A percentile compares a stretch with the other conserved stretches of the same genome.
These are phyloP conservation scores for Zele albiditarsus DNA, from an alignment of 2,888 invertebrate genomes.

Conservation along the genomic window DNA sequence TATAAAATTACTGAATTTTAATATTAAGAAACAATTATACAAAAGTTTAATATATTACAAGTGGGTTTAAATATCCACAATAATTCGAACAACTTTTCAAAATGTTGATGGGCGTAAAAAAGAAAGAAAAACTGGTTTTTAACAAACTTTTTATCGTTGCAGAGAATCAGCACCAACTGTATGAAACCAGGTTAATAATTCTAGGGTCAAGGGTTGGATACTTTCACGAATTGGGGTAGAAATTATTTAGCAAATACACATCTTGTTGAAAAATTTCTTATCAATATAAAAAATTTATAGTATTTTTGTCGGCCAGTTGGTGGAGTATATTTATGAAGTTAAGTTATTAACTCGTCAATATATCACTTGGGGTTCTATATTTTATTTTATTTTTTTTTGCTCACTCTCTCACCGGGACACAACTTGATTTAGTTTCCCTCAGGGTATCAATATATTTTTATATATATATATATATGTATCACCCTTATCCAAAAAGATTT, in stretches of 20 bases:
- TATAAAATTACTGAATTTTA: no score
- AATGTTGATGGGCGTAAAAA: no score
- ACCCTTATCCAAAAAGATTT: not conserved
- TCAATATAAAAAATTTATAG: not conserved
- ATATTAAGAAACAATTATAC: no score
- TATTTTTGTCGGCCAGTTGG: not conserved
- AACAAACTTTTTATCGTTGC: no score
- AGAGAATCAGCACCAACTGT: no score
- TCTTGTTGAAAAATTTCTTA: not conserved
- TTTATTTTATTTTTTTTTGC: not conserved
- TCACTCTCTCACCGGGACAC: not conserved
- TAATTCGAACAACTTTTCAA: no score
- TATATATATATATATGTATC: not conserved
- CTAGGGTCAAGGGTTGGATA: not conserved
- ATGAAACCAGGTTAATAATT: not conserved
- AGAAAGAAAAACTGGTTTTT: no score
- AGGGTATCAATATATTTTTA: not conserved
- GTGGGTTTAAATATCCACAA: no score
- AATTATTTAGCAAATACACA: not conserved
- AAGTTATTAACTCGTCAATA: not conserved
- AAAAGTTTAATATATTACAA: no score
- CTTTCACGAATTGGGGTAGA: not conserved
- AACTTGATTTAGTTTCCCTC: not conserved
- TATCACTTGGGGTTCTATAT: not conserved
- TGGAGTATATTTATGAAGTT: not conserved